Base-by-base conservation (phyloP, 2,113 vertebrate species). In the Alexandromys fortis region DNA sequence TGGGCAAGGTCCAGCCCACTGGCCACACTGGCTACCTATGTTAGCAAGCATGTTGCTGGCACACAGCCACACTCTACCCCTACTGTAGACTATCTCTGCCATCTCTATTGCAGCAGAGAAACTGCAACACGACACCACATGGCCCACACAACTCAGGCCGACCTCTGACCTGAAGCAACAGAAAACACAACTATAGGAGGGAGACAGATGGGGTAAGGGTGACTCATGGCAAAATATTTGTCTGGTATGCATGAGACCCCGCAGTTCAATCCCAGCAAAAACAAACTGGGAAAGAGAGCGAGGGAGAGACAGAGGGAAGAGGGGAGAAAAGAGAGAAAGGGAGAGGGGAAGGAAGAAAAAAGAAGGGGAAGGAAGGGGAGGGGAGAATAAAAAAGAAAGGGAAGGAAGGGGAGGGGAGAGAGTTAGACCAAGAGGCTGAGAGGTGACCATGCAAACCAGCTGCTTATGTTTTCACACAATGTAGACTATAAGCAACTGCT, bases 1-100 rank as follows among this genome's bases (percentile, higher is more conserved):
- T 3, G 2, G 2, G 35, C 55, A 42, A 52, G 35, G 8, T 35
- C 17, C 0, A 17, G 10, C 24, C 55, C 65, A 7, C 4, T 0
- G 8, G 45, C 63, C 95, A 38, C 10, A 33, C 6, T 63, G 35
- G 8, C n/a, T 0, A 3, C 63, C 61, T 33, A 33, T 47, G 49
- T 16, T 2, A 14, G 35, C n/a, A 52, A 49, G 28, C 17, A 22
- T 7, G 4, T 45, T 17, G 26, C 0, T 8, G 58, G 72, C 21
- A 75, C 16, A 30, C 12, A 14, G 24, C 68, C 75, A 67, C 12
- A 2, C 19, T 28, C 21, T 24, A 14, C 4, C 55, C 61, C 13
- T 47, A 86, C 30, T 35, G 3, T 47, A 35, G 2, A 24, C 30
- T 16, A 5, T 5, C 9, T 28, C 35, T 9, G 52, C 5, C 1